Evolutionary conservation across 2,113 vertebrate species (phyloP).

Genomic region (Neolamprologus modestus): DNA sequence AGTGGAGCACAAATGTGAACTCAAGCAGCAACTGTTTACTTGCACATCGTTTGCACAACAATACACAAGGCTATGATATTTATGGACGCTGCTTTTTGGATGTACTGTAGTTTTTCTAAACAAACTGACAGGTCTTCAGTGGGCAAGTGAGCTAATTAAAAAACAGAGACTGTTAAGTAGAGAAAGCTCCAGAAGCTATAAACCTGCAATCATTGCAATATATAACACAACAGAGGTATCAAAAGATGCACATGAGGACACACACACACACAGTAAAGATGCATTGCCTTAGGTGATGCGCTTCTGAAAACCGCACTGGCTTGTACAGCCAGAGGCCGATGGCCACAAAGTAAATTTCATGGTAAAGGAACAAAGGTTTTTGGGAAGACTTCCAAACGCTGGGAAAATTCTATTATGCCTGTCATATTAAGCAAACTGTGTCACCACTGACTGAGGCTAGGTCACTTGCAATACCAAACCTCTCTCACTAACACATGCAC

Average conservation of each 20-base stretch:
- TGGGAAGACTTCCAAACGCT: not conserved
- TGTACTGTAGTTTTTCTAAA: not conserved
- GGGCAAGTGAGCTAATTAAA: not conserved
- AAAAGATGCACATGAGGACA: not conserved
- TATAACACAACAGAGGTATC: not conserved
- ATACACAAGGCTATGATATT: not conserved
- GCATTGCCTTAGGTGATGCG: constrained; percentile 10
- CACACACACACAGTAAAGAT: not conserved
- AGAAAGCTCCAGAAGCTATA: not conserved
- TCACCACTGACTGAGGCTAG: not conserved
- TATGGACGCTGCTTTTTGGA: not conserved
- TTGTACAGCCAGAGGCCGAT: constrained; percentile 28
- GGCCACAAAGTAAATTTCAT: constrained; percentile 2
- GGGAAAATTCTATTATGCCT: not conserved
- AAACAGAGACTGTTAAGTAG: not conserved
- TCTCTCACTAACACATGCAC: not conserved
- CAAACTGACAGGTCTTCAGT: not conserved
- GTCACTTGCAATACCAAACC: not conserved
- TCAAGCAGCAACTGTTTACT: constrained; percentile 20
- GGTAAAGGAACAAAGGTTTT: not conserved
- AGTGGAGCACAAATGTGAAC: not conserved
- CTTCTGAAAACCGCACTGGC: not conserved
- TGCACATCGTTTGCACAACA: constrained; percentile 10
- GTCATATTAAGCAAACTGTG: not conserved
- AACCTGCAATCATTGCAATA: not conserved